phyloP scores from a whole-genome alignment of 2,797 vertebrate genomes.

The Sebastes vulpes region DNA sequence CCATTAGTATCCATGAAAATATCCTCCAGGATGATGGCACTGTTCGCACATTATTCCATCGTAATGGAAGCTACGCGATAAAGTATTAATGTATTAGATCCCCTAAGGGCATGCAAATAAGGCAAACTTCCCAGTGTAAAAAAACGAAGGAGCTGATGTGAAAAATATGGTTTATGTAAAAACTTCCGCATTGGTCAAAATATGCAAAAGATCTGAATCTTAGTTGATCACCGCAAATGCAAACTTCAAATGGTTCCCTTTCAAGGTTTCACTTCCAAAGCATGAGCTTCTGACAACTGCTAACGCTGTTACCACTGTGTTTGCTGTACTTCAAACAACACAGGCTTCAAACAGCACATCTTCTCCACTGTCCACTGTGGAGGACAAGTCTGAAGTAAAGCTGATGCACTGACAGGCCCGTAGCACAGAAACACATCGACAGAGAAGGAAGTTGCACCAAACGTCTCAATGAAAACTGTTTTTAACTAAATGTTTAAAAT shows the following conservation, averaged over 20 bases:
- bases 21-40: conserved; percentile 32
- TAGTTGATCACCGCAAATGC: conserved; percentile 9
- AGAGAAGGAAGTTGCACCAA: background rate
- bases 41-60: conserved; percentile 42
- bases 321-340: conserved; percentile 35
- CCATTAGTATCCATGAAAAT: conserved; percentile 31
- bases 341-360: conserved; percentile 25
- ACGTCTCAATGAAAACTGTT: background rate
- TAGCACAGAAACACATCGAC: conserved; percentile 2
- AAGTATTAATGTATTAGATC: conserved; percentile 34
- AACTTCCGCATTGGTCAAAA: conserved; percentile 5
- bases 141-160: conserved; percentile 16
- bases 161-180: conserved; percentile 14
- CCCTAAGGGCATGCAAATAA: conserved; percentile 35
- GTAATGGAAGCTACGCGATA: conserved; percentile 24
- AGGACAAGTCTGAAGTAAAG: conserved; percentile 35
- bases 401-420: conserved; percentile 28
- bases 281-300: background rate
- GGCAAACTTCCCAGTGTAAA: background rate
- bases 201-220: background rate
- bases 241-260: conserved; percentile 13
- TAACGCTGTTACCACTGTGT: conserved; percentile 5
- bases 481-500: background rate
- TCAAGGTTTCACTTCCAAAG: conserved; percentile 8
- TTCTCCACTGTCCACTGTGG: conserved; percentile 12